Conservation (phyloP, 64 coral and sea anemone species). For the Pocillopora damicornis region DNA sequence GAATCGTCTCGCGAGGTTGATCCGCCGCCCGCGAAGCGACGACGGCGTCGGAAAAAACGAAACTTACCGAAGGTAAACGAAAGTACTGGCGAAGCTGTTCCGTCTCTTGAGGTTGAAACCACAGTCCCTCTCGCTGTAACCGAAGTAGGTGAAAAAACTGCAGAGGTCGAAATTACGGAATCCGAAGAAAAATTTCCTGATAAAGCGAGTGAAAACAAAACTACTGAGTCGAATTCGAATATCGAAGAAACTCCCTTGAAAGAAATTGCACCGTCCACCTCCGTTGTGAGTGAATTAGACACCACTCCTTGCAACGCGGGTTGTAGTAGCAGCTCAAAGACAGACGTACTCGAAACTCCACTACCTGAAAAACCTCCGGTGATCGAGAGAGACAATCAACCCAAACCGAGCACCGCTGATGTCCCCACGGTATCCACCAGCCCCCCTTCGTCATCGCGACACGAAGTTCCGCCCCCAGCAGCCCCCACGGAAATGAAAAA, state of each 20-base stretch:
- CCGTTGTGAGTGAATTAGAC: not conserved
- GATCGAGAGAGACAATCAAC: not conserved
- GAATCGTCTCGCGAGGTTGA: conserved; percentile 4
- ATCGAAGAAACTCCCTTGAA: not conserved
- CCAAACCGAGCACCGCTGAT: conserved; percentile 8
- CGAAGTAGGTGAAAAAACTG: not conserved
- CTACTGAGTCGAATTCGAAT: not conserved
- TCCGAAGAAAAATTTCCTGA: not conserved
- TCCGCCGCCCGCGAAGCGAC: conserved; percentile 13
- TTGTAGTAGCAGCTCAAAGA: not conserved
- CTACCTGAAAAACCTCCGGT: not conserved
- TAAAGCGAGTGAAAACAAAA: not conserved
- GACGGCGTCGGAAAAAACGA: conserved; percentile 32
- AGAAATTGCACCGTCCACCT: not conserved
- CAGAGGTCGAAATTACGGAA: not conserved
- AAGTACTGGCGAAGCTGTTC: not conserved
- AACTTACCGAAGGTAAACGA: conserved; percentile 16
- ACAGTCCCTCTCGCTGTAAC: not conserved
- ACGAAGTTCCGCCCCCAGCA: not conserved
- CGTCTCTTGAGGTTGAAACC: not conserved
- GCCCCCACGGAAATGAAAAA: conserved; percentile 39
- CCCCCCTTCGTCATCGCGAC: not conserved
- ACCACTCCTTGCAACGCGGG: not conserved
- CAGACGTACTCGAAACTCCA: not conserved
- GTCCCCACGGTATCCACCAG: not conserved